Percentiles rank a stretch among this genome's conserved stretches.
Conservation (phyloP, 2,797 vertebrate genomes). For the Tapirus indicus region DNA sequence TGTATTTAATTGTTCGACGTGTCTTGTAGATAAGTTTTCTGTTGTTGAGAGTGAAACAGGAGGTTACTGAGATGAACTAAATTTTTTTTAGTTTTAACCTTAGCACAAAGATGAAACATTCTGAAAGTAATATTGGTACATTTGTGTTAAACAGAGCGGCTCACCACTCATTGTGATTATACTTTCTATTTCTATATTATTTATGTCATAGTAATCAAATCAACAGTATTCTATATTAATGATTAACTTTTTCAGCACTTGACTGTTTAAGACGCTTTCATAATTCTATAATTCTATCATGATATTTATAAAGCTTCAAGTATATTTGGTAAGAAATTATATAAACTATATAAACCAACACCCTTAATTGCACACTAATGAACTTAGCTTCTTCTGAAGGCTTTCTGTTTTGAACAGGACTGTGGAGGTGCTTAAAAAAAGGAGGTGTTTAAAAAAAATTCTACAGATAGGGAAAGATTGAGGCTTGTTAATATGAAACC, state of each 20-base stretch:
- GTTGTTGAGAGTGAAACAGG: neutral
- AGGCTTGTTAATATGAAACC: conserved; percentile 84
- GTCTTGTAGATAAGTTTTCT: neutral
- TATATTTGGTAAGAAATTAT: conserved; percentile 66
- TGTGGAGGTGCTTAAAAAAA: conserved; percentile 74
- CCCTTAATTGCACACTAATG: conserved; percentile 44
- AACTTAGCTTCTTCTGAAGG: conserved; percentile 76
- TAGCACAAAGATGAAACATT: neutral
- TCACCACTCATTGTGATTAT: neutral
- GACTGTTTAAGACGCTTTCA: conserved; percentile 9
- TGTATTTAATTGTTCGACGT: neutral
- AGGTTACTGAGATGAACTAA: conserved; percentile 1
- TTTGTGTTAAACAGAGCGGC: neutral
- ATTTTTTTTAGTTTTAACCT: conserved; percentile 43
- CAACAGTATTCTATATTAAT: neutral
- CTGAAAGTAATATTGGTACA: neutral
- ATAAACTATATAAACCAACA: conserved; percentile 69
- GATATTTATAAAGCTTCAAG: conserved; percentile 52
- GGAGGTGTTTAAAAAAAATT: conserved; percentile 50
- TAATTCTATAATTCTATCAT: conserved; percentile 37
- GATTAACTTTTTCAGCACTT: neutral
- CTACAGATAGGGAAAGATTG: conserved; percentile 82
- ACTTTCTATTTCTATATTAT: neutral
- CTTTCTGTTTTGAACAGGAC: conserved; percentile 76
- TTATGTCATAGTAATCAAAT: neutral